Evolutionary conservation across 2,888 invertebrate genomes (phyloP), one percentile per base, ranked within the genome.

Genomic region (Stictocephala bisonia): DNA sequence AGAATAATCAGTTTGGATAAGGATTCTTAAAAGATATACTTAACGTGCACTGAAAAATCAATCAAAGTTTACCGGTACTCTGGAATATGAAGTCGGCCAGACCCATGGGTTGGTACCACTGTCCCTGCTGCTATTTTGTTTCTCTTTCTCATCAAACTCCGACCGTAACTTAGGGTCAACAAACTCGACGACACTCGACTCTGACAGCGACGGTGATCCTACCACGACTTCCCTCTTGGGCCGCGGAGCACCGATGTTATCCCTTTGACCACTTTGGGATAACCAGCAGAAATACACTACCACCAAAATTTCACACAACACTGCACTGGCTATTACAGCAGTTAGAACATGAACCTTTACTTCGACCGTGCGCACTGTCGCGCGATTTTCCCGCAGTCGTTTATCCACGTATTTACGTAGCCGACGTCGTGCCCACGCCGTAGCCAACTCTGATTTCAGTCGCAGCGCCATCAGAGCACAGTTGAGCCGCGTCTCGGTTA

Each of bases 51-150:
- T n/a, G n/a, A n/a, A n/a, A n/a, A n/a, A n/a, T n/a, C n/a, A n/a
- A n/a, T n/a, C n/a, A n/a, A n/a, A n/a, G 85, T 88, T 87, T 84
- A 94, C 94, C 81, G 95, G 93, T 79, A 95, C 93, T 79, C 94
- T 89, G 35, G 94, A 94, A 80, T 94, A 93, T 76, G 93, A 92
- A 71, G 94, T 94, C 77, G 95, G 84, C 92, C 94, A 95, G 77
- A 95, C 91, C 93, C 93, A 94, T 24, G 91, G 90, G 79, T 93
- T 92, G 1, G 90, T 0, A 11, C 20, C 24, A 90, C 90, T 20
- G 40, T 41, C 50, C 3, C 41, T 60, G 56, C 71, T 90, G 3
- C 86, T 85, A 31, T 74, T 75, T 29, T 53, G 35, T 68, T 75
- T 75, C 22, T 58, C 73, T 78, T 90, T 90, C 74, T 89, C 89